Conservation (phyloP, 2,113 vertebrate genomes). For the Orientallactaga bullata region DNA sequence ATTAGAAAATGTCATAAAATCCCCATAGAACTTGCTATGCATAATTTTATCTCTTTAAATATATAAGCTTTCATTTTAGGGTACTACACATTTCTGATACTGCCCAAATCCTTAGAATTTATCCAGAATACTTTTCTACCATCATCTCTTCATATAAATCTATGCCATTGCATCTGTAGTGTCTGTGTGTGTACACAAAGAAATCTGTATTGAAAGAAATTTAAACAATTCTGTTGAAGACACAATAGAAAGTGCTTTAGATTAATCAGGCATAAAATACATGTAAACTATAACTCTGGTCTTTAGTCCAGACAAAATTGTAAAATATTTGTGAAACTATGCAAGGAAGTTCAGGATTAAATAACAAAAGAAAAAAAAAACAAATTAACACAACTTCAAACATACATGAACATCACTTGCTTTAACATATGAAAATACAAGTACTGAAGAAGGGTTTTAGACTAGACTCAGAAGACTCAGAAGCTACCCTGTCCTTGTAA, state of each 20-base stretch:
- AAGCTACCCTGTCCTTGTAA: background rate
- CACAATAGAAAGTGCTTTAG: background rate
- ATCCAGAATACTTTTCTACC: background rate
- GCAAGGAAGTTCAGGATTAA: background rate
- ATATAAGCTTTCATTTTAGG: slow-evolving; percentile 38
- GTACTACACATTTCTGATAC: background rate
- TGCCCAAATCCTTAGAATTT: slow-evolving; percentile 6
- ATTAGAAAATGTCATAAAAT: slow-evolving; percentile 74
- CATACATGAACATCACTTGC: background rate
- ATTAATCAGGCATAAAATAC: background rate
- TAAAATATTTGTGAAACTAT: background rate
- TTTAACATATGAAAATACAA: slow-evolving; percentile 5
- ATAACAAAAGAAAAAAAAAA: background rate
- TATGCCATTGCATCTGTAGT: background rate
- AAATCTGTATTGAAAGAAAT: background rate
- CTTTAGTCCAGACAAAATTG: background rate
- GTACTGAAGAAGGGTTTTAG: background rate
- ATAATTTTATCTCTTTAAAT: slow-evolving; percentile 62
- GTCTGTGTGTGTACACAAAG: background rate
- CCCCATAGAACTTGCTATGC: slow-evolving; percentile 18
- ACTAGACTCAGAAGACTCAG: background rate
- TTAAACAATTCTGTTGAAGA: background rate
- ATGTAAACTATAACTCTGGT: background rate
- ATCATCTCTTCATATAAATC: slow-evolving; percentile 4
- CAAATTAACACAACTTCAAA: background rate